phyloP scores from a whole-genome alignment of 2,888 invertebrate species.

The Leucophenga montana region DNA sequence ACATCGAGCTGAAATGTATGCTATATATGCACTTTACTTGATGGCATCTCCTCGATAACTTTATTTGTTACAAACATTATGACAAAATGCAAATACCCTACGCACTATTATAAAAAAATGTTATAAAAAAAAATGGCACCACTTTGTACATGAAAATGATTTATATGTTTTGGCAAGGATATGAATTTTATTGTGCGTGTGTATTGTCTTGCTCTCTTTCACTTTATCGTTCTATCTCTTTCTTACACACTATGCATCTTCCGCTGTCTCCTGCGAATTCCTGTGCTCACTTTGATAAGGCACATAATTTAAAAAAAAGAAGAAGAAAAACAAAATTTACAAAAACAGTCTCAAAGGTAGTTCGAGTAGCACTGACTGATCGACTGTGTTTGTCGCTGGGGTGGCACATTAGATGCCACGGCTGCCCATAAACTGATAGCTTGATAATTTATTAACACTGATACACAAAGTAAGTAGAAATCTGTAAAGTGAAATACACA shows the following conservation, averaged over 20 bases:
- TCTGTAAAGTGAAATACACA: too few relatives aligned
- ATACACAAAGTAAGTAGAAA: constrained; percentile 16
- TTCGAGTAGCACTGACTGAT: neutral
- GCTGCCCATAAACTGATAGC: constrained; percentile 39
- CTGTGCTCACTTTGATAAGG: constrained; percentile 6
- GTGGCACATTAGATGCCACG: constrained; percentile 15
- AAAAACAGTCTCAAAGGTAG: constrained; percentile 13
- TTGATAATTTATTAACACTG: constrained; percentile 49
- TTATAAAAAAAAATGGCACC: neutral
- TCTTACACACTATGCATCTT: constrained; percentile 2
- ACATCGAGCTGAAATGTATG: too few relatives aligned
- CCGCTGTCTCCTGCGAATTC: too few relatives aligned
- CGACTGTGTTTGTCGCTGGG: constrained; percentile 13
- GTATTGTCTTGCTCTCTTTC: constrained; percentile 4
- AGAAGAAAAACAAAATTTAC: too few relatives aligned
- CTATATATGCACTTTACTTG: too few relatives aligned
- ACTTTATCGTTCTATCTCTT: constrained; percentile 18
- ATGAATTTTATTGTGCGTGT: constrained; percentile 45
- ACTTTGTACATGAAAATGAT: constrained; percentile 35
- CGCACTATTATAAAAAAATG: too few relatives aligned
- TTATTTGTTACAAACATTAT: neutral
- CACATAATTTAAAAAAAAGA: constrained; percentile 20
- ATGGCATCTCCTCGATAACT: too few relatives aligned
- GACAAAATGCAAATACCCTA: too few relatives aligned
- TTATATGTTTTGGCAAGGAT: constrained; percentile 43